Evolutionary conservation across 2,113 vertebrate genomes (phyloP).

Genomic region (Callithrix jacchus): DNA sequence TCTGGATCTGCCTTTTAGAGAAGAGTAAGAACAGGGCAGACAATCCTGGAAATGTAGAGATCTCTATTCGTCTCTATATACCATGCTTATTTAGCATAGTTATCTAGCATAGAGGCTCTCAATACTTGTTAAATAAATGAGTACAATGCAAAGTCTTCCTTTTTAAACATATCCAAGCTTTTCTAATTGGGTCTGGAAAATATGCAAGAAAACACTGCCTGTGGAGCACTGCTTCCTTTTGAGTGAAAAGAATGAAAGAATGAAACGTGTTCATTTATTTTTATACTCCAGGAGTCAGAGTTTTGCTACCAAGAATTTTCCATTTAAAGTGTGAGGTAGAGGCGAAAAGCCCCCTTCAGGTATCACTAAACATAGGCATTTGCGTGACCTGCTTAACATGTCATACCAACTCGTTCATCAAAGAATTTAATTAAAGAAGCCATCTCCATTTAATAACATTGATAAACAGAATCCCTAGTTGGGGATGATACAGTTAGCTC

Average conservation of each 20-base stretch:
- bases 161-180: neutral
- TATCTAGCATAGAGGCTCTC: neutral
- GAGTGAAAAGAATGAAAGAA: neutral
- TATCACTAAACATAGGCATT: neutral
- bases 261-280: slow-evolving; percentile 25
- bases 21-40: neutral
- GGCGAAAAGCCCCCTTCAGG: neutral
- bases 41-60: neutral
- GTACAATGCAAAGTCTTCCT: neutral
- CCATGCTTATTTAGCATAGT: neutral
- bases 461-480: neutral
- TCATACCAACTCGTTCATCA: neutral
- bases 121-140: neutral
- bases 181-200: neutral
- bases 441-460: neutral
- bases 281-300: neutral
- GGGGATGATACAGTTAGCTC: neutral
- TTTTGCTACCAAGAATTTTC: neutral
- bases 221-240: neutral
- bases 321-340: neutral
- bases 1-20: neutral
- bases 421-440: neutral
- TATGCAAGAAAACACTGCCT: neutral
- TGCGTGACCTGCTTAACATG: neutral
- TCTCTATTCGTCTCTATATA: neutral